Evolutionary conservation across 1,140 invertebrate species (phyloP).

Genomic region (Sminthurides bifidus): DNA sequence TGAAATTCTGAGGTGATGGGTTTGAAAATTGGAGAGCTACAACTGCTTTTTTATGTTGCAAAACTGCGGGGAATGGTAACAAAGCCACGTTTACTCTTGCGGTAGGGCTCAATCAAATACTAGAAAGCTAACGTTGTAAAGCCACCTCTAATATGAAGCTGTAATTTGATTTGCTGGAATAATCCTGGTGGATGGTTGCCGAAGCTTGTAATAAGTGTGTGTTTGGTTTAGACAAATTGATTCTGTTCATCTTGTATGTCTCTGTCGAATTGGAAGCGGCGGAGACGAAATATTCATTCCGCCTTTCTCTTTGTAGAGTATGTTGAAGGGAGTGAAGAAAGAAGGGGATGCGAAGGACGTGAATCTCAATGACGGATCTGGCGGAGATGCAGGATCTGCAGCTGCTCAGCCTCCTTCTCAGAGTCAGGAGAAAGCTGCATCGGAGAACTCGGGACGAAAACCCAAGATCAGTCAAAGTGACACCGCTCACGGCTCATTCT

Average conservation of each 20-base stretch:
- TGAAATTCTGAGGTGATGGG: too few species aligned
- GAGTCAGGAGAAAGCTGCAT: constrained; percentile 39
- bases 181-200: too few species aligned
- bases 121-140: too few species aligned
- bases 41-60: too few species aligned
- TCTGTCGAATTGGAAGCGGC: neutral
- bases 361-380: constrained; percentile 34
- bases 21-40: too few species aligned
- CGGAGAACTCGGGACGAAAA: constrained; percentile 36
- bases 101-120: too few species aligned
- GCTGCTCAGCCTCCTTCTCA: constrained; percentile 24
- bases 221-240: neutral
- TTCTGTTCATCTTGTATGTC: neutral
- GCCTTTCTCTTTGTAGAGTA: constrained; percentile 25
- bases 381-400: constrained; percentile 24
- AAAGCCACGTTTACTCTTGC: too few species aligned
- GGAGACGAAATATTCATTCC: neutral
- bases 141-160: too few species aligned
- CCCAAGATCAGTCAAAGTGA: constrained; percentile 81
- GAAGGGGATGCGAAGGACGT: constrained; percentile 34
- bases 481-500: constrained; percentile 88
- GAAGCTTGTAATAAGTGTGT: neutral
- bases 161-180: too few species aligned
- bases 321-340: constrained; percentile 33
- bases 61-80: too few species aligned